Evolutionary conservation across 2,888 invertebrate species (phyloP), one percentile per base, ranked within the genome.

Genomic region (Gerosis bhagava): DNA sequence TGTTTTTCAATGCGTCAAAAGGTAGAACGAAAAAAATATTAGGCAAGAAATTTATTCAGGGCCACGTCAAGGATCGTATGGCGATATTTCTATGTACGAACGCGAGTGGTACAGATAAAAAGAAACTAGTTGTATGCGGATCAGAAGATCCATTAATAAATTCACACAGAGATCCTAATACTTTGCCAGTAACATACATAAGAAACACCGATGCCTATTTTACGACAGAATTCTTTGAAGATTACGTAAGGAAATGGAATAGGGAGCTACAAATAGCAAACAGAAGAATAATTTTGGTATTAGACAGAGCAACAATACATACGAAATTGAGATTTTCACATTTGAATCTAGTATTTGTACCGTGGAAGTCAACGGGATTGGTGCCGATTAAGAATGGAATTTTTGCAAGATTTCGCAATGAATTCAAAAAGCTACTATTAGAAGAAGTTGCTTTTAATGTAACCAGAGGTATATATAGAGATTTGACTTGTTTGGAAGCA

Each of bases 381-480:
- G 66, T 75, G 48, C 73, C 74, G 1, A 65, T 75, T 41, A 69
- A 70, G 21, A 69, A 70, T 31, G 74, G 74, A 0, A 64, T 75
- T 0, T 71, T 57, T 4, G 51, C 47, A 0, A 57, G 57, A 31
- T 72, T 75, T 31, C 50, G 73, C 1, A 60, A 62, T 0, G 73
- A 73, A 56, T 19, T 19, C 6, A 3, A 6, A 19, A 19, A 19
- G 19, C 6, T 19, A 19, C 6, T 19, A 6, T 6, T 19, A 6
- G 19, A 19, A 6, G 19, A 19, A 5, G 4, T 19, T 19, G 19
- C 19, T 19, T 19, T 19, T 50, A 73, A 66, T 45, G 65, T 60
- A 0, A 35, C 64, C 1, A 61, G 60, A 32, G 73, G 73, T 0
- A 53, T 72, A 0, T 69, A 74, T 39, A 60, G 73, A 21, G 63